These are phyloP conservation scores for Brachymystax lenok DNA, from an alignment of 2,797 vertebrate species.

Conservation along the genomic window DNA sequence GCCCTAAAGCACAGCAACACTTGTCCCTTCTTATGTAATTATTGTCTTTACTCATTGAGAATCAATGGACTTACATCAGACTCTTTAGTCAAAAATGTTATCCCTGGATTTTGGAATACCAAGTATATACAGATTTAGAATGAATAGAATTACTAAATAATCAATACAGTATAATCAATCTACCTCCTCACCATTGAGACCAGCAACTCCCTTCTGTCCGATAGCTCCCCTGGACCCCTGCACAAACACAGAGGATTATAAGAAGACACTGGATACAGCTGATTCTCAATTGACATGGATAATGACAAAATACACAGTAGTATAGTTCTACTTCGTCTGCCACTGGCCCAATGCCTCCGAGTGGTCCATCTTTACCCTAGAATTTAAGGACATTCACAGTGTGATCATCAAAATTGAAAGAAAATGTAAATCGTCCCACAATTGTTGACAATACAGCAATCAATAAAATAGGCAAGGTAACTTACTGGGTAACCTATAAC, in stretches of 20 bases:
- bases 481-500: conserved; percentile 72
- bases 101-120: background rate
- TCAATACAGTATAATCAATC: conserved; percentile 69
- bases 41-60: background rate
- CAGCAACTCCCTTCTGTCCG: conserved; percentile 69
- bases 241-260: conserved; percentile 19
- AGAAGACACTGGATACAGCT: background rate
- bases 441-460: background rate
- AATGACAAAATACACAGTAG: background rate
- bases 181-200: conserved; percentile 86
- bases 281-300: background rate
- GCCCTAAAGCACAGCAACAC: conserved; percentile 65
- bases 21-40: conserved; percentile 13
- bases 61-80: background rate
- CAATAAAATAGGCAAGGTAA: conserved; percentile 8
- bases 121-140: background rate
- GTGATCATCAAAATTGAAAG: too few relatives aligned
- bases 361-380: conserved; percentile 76
- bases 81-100: background rate
- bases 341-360: conserved; percentile 59
- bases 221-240: conserved; percentile 69
- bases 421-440: too few relatives aligned
- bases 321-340: conserved; percentile 63
- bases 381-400: conserved; percentile 7
- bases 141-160: background rate